Evolutionary conservation across 2,113 vertebrate genomes (phyloP), one percentile per base, ranked within the genome.

Genomic region (Cercopithecus mona): DNA sequence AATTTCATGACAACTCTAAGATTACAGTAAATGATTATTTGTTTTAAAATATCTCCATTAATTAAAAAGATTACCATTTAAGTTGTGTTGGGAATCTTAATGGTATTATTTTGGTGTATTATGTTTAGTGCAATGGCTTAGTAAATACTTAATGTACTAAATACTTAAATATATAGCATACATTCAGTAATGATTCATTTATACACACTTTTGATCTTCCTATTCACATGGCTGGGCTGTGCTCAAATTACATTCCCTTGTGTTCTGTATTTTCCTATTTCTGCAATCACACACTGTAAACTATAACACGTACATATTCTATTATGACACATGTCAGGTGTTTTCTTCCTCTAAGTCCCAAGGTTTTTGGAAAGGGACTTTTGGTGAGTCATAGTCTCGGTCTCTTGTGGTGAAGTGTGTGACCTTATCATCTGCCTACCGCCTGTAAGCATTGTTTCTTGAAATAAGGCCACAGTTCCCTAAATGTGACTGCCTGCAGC

Each of bases 341-440:
- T 92, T 90, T 92, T 97, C 59, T 96, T 93, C 76, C 91, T 96
- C 17, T 73, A 48, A 76, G 61, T 87, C 43, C 40, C 61, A 35
- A 70, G 75, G 30, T 95, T 90, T 93, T 64, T 64, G 40, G 50
- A 90, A 85, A 87, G 94, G 94, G 94, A 95, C 81, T 96, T 96
- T 96, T 79, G 40, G 72, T 97, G 90, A 97, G 76, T 97, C 97
- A 97, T 75, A 1, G 4, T 72, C 76, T 66, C 78, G 17, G 57
- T 81, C 35, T 95, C 81, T 96, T 87, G 52, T 61, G 88, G 85
- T 94, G 52, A 80, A 1, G 9, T 52, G 32, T 83, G 27, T 86
- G 87, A 96, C 80, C 35, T 96, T 82, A 72, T 80, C 8, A 0
- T 96, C 48, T 86, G 70, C n/a, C 93, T 70, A 13, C 61, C 68